Conservation (phyloP, 2,888 invertebrate genomes). For the Diploptera punctata region DNA sequence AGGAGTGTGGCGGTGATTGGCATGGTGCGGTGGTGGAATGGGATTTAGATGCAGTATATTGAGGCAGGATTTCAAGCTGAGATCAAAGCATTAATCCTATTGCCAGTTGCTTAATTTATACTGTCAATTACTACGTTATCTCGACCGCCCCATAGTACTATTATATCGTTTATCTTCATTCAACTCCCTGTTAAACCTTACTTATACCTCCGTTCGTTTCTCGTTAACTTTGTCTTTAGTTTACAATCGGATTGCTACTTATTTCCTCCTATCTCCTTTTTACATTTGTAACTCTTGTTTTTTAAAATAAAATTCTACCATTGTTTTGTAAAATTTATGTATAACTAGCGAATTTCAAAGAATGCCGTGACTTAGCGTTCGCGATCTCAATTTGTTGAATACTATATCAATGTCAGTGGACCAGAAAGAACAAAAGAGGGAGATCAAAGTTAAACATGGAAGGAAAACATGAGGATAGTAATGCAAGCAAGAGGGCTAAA, state of each 20-base stretch:
- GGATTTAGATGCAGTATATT: neutral
- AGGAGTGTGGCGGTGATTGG: neutral
- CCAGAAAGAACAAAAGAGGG: no score
- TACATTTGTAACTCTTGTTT: no score
- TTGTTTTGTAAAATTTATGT: no score
- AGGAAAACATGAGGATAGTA: no score
- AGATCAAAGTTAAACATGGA: no score
- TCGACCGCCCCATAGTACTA: neutral
- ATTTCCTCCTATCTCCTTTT: no score
- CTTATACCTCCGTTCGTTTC: neutral
- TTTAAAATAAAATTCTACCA: no score
- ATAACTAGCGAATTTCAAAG: no score
- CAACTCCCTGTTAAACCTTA: neutral
- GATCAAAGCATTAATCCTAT: constrained; percentile 17
- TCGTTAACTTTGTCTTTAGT: neutral
- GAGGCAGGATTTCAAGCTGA: neutral
- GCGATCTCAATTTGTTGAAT: no score
- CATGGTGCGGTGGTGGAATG: neutral
- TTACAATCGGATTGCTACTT: neutral
- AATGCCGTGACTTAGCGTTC: no score
- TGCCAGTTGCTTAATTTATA: constrained; percentile 15
- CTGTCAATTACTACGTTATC: constrained; percentile 10
- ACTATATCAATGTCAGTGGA: no score
- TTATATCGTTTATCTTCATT: constrained; percentile 7
- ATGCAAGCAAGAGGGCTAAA: no score